A percentile compares a stretch with the other conserved stretches of the same genome.
Evolutionary conservation across 2,797 vertebrate genomes (phyloP).

Genomic region (Astyanax mexicanus): DNA sequence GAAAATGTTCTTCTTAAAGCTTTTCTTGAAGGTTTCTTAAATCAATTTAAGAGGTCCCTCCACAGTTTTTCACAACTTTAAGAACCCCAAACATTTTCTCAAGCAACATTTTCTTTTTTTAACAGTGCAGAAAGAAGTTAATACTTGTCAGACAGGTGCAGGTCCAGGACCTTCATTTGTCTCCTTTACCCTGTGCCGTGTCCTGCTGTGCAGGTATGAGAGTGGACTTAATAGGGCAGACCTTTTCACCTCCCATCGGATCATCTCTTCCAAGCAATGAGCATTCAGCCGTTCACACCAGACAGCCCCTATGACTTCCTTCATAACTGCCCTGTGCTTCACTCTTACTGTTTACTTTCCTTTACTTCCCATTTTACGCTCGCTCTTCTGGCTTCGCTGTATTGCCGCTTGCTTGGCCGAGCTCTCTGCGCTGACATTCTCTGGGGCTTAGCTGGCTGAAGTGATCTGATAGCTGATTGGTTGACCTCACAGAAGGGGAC

Average conservation of each 20-base stretch:
- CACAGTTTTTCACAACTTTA: too few species aligned
- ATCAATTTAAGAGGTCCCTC: too few species aligned
- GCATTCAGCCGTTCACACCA: conserved; percentile 8
- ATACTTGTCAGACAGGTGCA: conserved; percentile 44
- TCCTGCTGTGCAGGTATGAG: conserved; percentile 50
- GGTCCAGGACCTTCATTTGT: conserved; percentile 64
- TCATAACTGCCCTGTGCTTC: background rate
- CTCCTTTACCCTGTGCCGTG: conserved; percentile 52
- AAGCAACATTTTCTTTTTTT: too few species aligned
- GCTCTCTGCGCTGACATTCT: conserved; percentile 36
- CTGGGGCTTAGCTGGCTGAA: conserved; percentile 56
- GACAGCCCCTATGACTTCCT: background rate
- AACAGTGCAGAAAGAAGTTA: too few species aligned
- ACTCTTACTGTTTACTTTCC: background rate
- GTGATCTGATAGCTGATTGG: conserved; percentile 56
- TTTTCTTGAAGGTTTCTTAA: too few species aligned
- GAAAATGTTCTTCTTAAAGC: too few species aligned
- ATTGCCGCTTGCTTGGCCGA: conserved; percentile 1
- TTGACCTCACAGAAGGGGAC: conserved; percentile 44
- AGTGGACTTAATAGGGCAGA: conserved; percentile 44
- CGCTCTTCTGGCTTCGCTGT: background rate
- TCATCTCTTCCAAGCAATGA: background rate
- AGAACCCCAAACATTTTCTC: too few species aligned
- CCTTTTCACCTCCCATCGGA: conserved; percentile 23
- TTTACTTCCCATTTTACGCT: conserved; percentile 1